Conservation (phyloP, 2,113 vertebrate species). For the Promerops cafer region DNA sequence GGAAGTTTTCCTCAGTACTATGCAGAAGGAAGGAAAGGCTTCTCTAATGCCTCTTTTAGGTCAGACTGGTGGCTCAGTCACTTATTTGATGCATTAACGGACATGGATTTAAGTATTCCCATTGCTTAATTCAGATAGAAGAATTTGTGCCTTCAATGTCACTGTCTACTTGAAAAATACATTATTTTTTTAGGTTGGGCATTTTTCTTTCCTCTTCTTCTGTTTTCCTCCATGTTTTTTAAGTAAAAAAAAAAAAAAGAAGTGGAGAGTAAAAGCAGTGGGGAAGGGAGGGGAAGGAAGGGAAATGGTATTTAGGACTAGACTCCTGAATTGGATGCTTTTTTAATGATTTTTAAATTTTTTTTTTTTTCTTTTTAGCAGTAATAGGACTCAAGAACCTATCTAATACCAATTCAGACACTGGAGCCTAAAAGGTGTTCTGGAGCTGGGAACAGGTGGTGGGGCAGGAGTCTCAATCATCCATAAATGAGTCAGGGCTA, state of each 20-base stretch:
- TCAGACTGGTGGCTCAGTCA: neutral
- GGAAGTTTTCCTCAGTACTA: neutral
- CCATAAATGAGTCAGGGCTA: neutral
- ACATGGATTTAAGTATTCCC: neutral
- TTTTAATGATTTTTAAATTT: no score
- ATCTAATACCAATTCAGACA: neutral
- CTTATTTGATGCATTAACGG: neutral
- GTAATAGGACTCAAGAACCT: neutral
- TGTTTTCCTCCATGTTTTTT: neutral
- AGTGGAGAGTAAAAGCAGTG: accelerated
- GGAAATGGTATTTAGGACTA: neutral
- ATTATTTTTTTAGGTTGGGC: neutral
- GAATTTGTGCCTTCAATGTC: neutral
- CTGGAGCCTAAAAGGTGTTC: neutral
- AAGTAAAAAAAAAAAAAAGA: neutral
- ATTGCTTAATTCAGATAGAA: neutral
- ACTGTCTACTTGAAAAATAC: neutral
- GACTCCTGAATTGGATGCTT: neutral
- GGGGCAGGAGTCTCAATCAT: neutral
- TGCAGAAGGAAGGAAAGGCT: neutral
- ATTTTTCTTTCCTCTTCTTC: neutral
- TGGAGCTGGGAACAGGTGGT: neutral
- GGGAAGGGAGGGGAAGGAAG: neutral
- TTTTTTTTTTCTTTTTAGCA: neutral
- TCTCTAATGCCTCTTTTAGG: neutral